These are phyloP conservation scores for Syrmaticus mikado DNA, from an alignment of 2,113 vertebrate species.

Conservation along the genomic window DNA sequence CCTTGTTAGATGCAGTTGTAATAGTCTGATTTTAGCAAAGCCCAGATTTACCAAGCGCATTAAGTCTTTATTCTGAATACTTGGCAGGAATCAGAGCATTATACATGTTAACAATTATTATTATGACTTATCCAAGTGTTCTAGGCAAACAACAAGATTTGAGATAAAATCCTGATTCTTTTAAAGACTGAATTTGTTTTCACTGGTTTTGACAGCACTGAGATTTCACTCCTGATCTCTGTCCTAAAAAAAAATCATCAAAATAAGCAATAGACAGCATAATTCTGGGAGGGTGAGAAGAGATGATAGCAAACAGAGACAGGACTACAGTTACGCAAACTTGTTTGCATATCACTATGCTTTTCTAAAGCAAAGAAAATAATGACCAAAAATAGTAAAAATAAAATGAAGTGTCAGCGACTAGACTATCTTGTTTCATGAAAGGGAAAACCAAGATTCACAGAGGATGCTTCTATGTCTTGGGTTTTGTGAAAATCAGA, in stretches of 20 bases:
- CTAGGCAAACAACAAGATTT: background rate
- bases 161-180: background rate
- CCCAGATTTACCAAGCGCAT: background rate
- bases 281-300: background rate
- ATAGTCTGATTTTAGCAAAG: background rate
- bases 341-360: background rate
- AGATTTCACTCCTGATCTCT: background rate
- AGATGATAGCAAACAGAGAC: background rate
- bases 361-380: slow-evolving; percentile 42
- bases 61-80: background rate
- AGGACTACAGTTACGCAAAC: slow-evolving; percentile 30
- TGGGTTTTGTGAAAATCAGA: slow-evolving; percentile 23
- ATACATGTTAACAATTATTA: background rate
- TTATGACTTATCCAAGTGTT: background rate
- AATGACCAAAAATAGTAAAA: slow-evolving; percentile 20
- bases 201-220: background rate
- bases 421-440: background rate
- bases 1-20: background rate
- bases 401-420: background rate
- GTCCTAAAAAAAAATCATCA: background rate
- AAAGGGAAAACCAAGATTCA: slow-evolving; percentile 7
- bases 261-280: background rate
- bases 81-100: background rate
- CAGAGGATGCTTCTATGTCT: background rate
- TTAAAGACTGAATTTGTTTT: background rate